Base-by-base conservation (phyloP, 2,113 vertebrate species). In the Brachyhypopomus occidentalis region DNA sequence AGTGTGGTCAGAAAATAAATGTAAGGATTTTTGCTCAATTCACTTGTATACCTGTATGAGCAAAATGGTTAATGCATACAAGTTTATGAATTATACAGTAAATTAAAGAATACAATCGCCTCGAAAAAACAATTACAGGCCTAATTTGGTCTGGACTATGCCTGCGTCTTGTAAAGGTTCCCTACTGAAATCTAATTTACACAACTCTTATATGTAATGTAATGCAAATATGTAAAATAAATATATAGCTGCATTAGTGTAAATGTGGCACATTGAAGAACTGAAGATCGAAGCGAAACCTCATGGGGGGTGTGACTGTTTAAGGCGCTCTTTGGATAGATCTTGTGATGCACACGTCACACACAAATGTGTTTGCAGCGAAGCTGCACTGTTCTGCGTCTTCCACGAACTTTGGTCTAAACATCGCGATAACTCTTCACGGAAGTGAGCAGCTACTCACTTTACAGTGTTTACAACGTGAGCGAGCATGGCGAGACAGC, bases 401-500 rank as follows among this genome's bases (percentile, higher is more conserved):
- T 3, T 45, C 5, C 41, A 2, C 41, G 9, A 45, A 5, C 2
- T 11, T 45, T 45, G 41, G 34, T 30, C 6, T 19, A 81, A 86
- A 64, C 86, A 83, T 91, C 93, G 93, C 92, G 91, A 92, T 86
- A 91, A 2, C 16, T 63, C 0, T 1, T 8, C 0, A 17, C 55
- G 88, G 87, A 87, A 84, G 84, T 83, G 82, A 84, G 25, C 60
- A 12, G 41, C 25, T 79, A 80, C 2, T 19, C 55, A 12, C 69
- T 77, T 78, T 74, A 6, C 34, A 70, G 45, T 71, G 70, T 64
- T 64, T 71, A 78, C 12, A 81, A 20, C 58, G 64, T 58, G 72
- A 36, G 11, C 4, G 23, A 58, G 69, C n/a, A 94, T 94, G 93
- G 93, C 92, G 86, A 89, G 88, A 81, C 90, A 59, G n/a, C 78